Conservation (phyloP, 1,140 invertebrate species). For the Atta cephalotes region DNA sequence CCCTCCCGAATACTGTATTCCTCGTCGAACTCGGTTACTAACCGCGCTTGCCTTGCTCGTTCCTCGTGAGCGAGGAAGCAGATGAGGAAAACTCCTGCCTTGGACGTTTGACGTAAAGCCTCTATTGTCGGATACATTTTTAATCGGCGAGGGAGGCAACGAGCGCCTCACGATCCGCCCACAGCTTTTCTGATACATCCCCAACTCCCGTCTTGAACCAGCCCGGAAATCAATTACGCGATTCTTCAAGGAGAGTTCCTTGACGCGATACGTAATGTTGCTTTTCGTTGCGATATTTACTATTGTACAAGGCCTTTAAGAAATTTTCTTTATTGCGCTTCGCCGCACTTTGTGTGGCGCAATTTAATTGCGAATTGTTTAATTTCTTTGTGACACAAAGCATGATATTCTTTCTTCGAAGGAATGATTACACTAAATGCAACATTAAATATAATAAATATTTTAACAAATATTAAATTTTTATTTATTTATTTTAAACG, state of each 20-base stretch:
- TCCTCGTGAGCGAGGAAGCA: slow-evolving; percentile 19
- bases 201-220: not conserved
- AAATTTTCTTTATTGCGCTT: slow-evolving; percentile 33
- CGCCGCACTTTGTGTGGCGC: not conserved
- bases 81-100: slow-evolving; percentile 68
- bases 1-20: slow-evolving; percentile 61
- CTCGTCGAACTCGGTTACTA: slow-evolving; percentile 65
- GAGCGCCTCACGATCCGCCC: slow-evolving; percentile 53
- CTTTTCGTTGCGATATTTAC: not conserved
- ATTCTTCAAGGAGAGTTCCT: slow-evolving; percentile 49
- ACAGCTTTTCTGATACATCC: slow-evolving; percentile 43
- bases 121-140: slow-evolving; percentile 80
- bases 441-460: not conserved
- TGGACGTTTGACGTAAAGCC: slow-evolving; percentile 78
- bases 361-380: slow-evolving; percentile 21
- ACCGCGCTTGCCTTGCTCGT: slow-evolving; percentile 56
- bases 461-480: not conserved
- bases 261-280: slow-evolving; percentile 39
- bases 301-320: slow-evolving; percentile 2
- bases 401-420: not conserved
- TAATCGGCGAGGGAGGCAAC: slow-evolving; percentile 65
- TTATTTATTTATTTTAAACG: not conserved
- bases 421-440: not conserved
- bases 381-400: slow-evolving; percentile 8
- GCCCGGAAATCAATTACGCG: slow-evolving; percentile 54